A percentile compares a stretch with the other conserved stretches of the same genome.
These are phyloP conservation scores for Tetropium fuscum DNA, from an alignment of 2,888 invertebrate genomes.

Conservation along the genomic window DNA sequence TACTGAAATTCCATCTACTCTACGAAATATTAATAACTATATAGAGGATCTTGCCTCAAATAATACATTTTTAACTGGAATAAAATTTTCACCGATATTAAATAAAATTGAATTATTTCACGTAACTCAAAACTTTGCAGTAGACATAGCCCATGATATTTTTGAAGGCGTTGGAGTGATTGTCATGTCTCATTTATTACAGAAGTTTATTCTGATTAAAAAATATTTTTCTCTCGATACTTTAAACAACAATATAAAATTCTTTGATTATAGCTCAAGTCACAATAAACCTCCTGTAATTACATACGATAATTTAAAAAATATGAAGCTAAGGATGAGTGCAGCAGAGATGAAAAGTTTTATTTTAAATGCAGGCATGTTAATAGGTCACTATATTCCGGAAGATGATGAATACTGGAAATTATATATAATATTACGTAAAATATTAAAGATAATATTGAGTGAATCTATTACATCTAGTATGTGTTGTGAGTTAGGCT, in stretches of 20 bases:
- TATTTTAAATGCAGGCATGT: constrained; percentile 25
- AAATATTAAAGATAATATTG: constrained; percentile 30
- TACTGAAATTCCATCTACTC: background rate
- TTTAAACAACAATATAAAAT: constrained; percentile 27
- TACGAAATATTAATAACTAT: constrained; percentile 22
- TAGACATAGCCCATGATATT: constrained; percentile 30
- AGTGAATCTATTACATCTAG: constrained; percentile 11
- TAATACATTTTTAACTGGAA: constrained; percentile 18
- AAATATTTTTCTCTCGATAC: constrained; percentile 11
- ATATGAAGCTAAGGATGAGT: constrained; percentile 32
- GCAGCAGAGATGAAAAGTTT: constrained; percentile 36
- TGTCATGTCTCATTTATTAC: constrained; percentile 24
- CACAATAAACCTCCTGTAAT: constrained; percentile 33
- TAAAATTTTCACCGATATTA: constrained; percentile 9
- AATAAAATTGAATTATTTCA: constrained; percentile 23
- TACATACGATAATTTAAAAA: constrained; percentile 28
- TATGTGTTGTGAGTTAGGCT: constrained; percentile 7
- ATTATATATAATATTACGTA: constrained; percentile 28
- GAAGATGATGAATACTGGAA: constrained; percentile 26
- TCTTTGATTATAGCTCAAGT: constrained; percentile 21
- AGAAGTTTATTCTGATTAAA: constrained; percentile 2
- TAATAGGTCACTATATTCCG: constrained; percentile 30
- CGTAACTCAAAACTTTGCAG: constrained; percentile 16
- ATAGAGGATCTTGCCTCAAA: constrained; percentile 11
- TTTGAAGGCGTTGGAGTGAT: constrained; percentile 29